Evolutionary conservation across 1,140 invertebrate genomes (phyloP).

Genomic region (Apis laboriosa): DNA sequence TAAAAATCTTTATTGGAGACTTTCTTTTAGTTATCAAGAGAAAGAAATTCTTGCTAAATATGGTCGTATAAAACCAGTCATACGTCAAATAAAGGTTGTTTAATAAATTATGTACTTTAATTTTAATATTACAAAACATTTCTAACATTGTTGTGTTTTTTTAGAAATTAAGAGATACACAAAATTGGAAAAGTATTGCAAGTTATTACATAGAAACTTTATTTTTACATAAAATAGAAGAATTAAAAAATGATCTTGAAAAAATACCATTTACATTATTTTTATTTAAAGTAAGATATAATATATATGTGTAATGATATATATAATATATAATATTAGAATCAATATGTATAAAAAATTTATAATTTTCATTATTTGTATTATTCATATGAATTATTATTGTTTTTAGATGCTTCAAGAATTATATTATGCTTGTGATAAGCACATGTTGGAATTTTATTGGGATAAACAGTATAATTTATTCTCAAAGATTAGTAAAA

Average conservation of each 20-base stretch:
- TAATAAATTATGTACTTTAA: conserved; percentile 1
- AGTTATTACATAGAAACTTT: conserved; percentile 74
- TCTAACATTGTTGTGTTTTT: neutral
- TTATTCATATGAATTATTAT: conserved; percentile 8
- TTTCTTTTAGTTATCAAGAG: conserved; percentile 62
- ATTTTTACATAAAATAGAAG: conserved; percentile 50
- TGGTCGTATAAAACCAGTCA: conserved; percentile 59
- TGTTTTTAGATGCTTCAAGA: conserved; percentile 66
- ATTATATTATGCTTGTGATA: conserved; percentile 40
- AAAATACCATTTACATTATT: conserved; percentile 14
- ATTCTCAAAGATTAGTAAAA: conserved; percentile 21
- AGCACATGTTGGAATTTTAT: conserved; percentile 44
- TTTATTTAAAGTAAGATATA: conserved; percentile 39
- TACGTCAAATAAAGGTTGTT: conserved; percentile 66
- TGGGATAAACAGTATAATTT: conserved; percentile 66
- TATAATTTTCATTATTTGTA: neutral
- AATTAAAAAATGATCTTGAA: neutral
- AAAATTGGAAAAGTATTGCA: conserved; percentile 52
- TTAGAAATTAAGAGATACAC: conserved; percentile 67
- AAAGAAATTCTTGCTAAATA: conserved; percentile 47
- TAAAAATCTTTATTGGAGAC: conserved; percentile 56
- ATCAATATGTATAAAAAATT: neutral
- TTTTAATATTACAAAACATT: neutral
- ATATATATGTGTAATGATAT: too few species aligned
- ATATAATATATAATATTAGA: neutral